Base-by-base conservation (phyloP, 1,140 invertebrate species). In the Cotesia typhae region DNA sequence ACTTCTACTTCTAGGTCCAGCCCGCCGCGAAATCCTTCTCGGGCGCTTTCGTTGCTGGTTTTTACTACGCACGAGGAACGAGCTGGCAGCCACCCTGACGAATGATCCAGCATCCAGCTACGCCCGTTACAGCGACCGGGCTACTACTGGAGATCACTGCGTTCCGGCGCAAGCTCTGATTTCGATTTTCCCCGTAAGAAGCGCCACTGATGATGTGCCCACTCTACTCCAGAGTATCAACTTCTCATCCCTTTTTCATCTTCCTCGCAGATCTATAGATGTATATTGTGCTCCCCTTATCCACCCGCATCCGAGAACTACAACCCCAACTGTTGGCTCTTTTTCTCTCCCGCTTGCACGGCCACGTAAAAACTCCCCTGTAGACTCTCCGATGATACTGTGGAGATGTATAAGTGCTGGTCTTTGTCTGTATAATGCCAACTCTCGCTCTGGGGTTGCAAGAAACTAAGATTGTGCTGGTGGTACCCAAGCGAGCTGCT, bases 91-190 rank as follows among this genome's bases (percentile, higher is more conserved):
- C 70, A 77, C 71, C 74, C 72, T 69, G 63, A 65, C 63, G 66
- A 76, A 76, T 75, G 60, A 81, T 76, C 78, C 79, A 81, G 76
- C 80, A 83, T 82, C 80, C 80, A 80, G 78, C 81, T 82, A 82
- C 82, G 81, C 82, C 82, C 82, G 82, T 81, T 79, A 81, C 81
- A 82, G 79, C 82, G 82, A 83, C 80, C 81, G 82, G 82, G 78
- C 82, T 76, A 83, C 82, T 82, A 84, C 82, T 84, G 78, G 76
- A 74, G 78, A 79, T 80, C 73, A 76, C 41, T 72, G 73, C 76
- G 81, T 81, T 80, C 81, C 81, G 77, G 78, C 77, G 79, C 79
- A 79, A 81, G 76, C 79, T 76, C 72, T 76, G 75, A 74, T 74
- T 76, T 63, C 61, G 55, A 67, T 76, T 74, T 76, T 74, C 61